A percentile compares a stretch with the other conserved stretches of the same genome.
phyloP scores from a whole-genome alignment of 2,797 vertebrate genomes.

The Anolis apletophallus region DNA sequence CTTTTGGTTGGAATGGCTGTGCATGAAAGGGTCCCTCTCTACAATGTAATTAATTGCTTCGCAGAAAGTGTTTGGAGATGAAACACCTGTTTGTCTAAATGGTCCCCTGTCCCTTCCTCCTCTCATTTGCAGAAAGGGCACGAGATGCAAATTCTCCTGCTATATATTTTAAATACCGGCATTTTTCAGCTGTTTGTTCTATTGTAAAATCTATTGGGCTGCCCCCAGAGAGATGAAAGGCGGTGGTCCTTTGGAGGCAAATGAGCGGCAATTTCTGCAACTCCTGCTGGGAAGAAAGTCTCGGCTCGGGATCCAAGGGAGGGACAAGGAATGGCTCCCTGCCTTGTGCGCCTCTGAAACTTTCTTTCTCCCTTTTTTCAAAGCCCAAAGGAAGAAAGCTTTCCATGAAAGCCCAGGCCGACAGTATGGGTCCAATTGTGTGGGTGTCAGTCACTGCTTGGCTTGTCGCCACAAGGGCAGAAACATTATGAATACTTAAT shows the following conservation, averaged over 20 bases:
- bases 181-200: constrained; percentile 74
- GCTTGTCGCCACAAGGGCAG: no score
- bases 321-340: constrained; percentile 27
- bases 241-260: constrained; percentile 32
- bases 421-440: not conserved
- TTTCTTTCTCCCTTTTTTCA: constrained; percentile 45
- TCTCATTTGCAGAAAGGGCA: constrained; percentile 63
- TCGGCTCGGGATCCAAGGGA: not conserved
- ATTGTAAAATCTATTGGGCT: constrained; percentile 71
- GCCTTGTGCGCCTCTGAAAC: constrained; percentile 47
- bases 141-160: constrained; percentile 69
- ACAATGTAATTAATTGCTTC: constrained; percentile 75
- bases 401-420: not conserved
- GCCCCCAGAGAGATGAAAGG: constrained; percentile 62
- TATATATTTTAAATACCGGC: constrained; percentile 68
- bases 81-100: constrained; percentile 62
- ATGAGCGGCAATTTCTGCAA: constrained; percentile 41
- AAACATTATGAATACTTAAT: no score
- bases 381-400: not conserved
- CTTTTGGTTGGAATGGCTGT: constrained; percentile 67
- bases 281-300: constrained; percentile 33
- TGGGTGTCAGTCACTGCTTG: no score
- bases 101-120: constrained; percentile 46
- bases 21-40: constrained; percentile 65
- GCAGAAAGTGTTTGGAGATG: constrained; percentile 69